Evolutionary conservation across 2,888 invertebrate genomes (phyloP), one percentile per base, ranked within the genome.

Genomic region (Andrena chrysosceles): DNA sequence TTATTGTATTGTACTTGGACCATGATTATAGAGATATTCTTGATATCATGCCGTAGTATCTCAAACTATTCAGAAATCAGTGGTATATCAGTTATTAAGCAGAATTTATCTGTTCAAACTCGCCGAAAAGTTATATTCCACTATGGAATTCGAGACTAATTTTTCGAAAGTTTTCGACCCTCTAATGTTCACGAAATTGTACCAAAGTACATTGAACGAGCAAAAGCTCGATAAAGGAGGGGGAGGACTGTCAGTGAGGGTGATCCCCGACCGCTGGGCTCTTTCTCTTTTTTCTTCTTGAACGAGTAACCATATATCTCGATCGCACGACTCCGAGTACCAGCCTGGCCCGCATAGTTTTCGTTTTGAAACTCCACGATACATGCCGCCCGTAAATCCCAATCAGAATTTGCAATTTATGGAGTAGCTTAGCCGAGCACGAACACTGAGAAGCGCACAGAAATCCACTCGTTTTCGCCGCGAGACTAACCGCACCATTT

Each of bases 381-480:
- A 78, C 71, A 59, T 60, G 31, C 54, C 54, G 33, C 82, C 79
- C 88, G 86, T 87, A 87, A 87, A 88, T 87, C 72, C 63, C 82
- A 70, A 88, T 87, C 76, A 88, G 82, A 86, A 86, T 85, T 82
- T 62, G 76, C 73, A 84, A 85, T 88, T 86, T 87, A 87, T 87
- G 62, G 83, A 68, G 26, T 68, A 80, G 76, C 71, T 83, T 77
- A 77, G 63, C 31, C 35, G 66, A 52, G 29, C 63, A n/a, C 23
- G 56, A 78, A 54, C 77, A 23, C 35, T 56, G 67, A 78, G 71
- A 63, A 77, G 48, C 63, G 63, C 63, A 48, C 62, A 66, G 48
- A 70, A 59, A 76, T 54, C 75, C 63, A 73, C 59, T 74, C 75
- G 75, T 77, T 83, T 64, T 33, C 35, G 60, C 29, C 56, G 3